Evolutionary conservation across 2,888 invertebrate genomes (phyloP), one percentile per base, ranked within the genome.

Genomic region (Drosophila paracracens): DNA sequence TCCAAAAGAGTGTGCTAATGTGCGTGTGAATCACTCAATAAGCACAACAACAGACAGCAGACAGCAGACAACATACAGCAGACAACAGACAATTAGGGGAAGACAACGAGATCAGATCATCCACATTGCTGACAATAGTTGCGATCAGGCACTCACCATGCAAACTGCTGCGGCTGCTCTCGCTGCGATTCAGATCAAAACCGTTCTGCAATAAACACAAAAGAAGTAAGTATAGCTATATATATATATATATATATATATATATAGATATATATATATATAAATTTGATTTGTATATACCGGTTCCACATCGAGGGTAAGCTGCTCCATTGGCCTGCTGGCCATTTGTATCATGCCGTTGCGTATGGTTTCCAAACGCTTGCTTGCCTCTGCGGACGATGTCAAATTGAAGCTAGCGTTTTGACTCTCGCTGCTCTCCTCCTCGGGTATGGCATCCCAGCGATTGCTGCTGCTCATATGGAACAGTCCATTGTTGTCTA

Each of bases 261-360:
- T 38, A 40, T 61, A 29, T 25, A 48, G 11, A 59, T 10, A 46
- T 18, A 53, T 25, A 18, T 16, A 27, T 18, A 11, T 25, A 27
- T 4, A 10, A 50, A 27, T 50, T 27, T 27, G 18, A 50, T 50
- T 27, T 27, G 11, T 51, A 40, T 40, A 8, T 94, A 96, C 96
- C 89, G 95, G 95, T 93, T 96, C 96, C 71, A 96, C 95, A 88
- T 96, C 95, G 71, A 96, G 94, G 74, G 94, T 94, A 78, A 96
- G 94, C 31, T 95, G 95, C 62, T 93, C 92, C 92, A 94, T 83
- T n/a, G 81, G 83, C 27, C 75, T 75, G 53, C 73, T 65, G 27
- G 90, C 88, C 66, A 84, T 82, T 76, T 91, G 88, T 16, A 91
- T 77, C 81, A 93, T 92, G 52, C 82, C 90, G 70, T 92, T 93